Conservation (phyloP, 2,113 vertebrate species). For the Tetrao urogallus region DNA sequence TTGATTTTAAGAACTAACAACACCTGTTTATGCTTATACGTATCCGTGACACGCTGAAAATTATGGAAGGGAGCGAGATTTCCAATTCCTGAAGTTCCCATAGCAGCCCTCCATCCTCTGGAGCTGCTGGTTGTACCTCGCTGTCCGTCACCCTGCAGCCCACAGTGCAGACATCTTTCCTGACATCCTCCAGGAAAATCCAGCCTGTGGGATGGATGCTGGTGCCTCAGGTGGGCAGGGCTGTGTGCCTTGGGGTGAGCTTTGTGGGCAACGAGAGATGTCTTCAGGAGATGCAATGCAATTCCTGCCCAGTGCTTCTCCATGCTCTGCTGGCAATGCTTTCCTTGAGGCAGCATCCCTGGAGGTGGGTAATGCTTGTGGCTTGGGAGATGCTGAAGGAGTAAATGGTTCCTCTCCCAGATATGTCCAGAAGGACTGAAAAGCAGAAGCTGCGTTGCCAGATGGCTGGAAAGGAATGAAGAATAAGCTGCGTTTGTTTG, state of each 20-base stretch:
- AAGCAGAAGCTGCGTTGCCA: neutral
- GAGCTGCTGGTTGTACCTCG: accelerated
- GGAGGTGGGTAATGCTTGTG: accelerated
- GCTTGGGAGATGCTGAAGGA: neutral
- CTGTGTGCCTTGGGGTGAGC: neutral
- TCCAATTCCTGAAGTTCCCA: neutral
- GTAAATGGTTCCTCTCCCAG: neutral
- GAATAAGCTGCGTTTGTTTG: neutral
- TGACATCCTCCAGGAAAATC: neutral
- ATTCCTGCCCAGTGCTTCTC: neutral
- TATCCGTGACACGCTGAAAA: neutral
- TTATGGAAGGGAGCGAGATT: neutral
- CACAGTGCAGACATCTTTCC: neutral
- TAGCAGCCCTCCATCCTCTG: neutral
- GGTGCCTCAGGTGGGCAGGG: accelerated
- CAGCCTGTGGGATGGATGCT: neutral
- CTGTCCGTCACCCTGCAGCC: neutral
- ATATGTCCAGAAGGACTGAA: neutral
- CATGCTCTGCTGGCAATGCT: too few species aligned
- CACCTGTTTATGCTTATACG: neutral
- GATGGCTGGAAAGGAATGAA: neutral
- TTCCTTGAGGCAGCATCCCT: neutral
- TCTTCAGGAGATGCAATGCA: neutral
- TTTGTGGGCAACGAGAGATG: accelerated
- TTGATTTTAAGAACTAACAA: neutral